Percentiles rank a stretch among this genome's conserved stretches.
These are phyloP conservation scores for Dunckerocampus dactyliophorus DNA, from an alignment of 2,113 vertebrate species.

Conservation along the genomic window DNA sequence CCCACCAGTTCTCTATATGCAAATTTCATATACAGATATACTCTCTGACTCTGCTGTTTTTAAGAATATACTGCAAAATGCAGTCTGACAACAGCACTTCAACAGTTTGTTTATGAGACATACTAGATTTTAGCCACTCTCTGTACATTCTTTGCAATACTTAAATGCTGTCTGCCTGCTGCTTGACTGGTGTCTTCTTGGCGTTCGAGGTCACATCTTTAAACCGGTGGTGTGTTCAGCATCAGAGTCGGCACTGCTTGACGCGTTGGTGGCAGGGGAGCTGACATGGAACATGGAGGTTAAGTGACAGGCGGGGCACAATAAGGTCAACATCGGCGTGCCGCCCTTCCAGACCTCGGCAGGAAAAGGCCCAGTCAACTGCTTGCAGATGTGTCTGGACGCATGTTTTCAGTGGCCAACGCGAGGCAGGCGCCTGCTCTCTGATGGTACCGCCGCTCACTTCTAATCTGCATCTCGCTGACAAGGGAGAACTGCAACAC, in stretches of 20 bases:
- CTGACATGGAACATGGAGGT: conserved; percentile 73
- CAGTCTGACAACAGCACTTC: too few relatives aligned
- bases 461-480: conserved; percentile 70
- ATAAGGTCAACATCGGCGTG: conserved; percentile 67
- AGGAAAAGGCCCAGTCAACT: conserved; percentile 73
- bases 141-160: too few relatives aligned
- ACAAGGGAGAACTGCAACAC: conserved; percentile 48
- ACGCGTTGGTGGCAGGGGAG: conserved; percentile 56
- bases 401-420: conserved; percentile 70
- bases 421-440: conserved; percentile 69
- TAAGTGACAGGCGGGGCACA: conserved; percentile 75
- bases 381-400: conserved; percentile 78
- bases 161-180: too few relatives aligned
- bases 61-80: too few relatives aligned
- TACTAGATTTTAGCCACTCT: too few relatives aligned
- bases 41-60: too few relatives aligned
- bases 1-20: too few relatives aligned
- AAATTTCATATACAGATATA: too few relatives aligned
- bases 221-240: conserved; percentile 47
- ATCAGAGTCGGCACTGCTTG: conserved; percentile 53
- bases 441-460: conserved; percentile 71
- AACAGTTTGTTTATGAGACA: too few relatives aligned
- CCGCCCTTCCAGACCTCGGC: conserved; percentile 70
- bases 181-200: conserved; percentile 1
- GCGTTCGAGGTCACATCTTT: conserved; percentile 62